phyloP scores from a whole-genome alignment of 2,113 vertebrate genomes.

The Siphamia tubifer region DNA sequence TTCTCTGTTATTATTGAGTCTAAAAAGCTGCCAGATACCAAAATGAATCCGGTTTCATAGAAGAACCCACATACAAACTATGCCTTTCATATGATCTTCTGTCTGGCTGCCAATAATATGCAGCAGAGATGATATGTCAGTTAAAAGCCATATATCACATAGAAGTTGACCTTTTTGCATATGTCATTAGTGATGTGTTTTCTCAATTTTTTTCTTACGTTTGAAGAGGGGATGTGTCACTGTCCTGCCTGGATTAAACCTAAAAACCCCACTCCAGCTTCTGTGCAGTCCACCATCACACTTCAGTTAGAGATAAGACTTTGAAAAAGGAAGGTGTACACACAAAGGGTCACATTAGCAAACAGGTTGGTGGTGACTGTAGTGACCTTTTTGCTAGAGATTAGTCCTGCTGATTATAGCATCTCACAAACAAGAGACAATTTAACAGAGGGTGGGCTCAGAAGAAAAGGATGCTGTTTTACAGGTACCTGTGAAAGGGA shows the following conservation, averaged over 20 bases:
- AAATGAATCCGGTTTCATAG: no score
- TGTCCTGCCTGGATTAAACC: neutral
- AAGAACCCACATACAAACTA: no score
- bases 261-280: neutral
- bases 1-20: no score
- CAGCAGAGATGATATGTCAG: no score
- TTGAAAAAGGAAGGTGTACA: slow-evolving; percentile 2
- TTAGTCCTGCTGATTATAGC: slow-evolving; percentile 5
- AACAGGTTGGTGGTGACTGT: slow-evolving; percentile 20
- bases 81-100: no score
- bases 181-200: no score
- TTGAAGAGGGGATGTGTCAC: neutral
- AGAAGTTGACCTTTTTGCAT: no score
- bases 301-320: slow-evolving; percentile 1
- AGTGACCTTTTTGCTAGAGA: slow-evolving; percentile 34
- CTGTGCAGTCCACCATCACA: neutral
- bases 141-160: no score
- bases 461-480: neutral
- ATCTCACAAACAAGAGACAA: slow-evolving; percentile 23
- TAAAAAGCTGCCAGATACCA: no score
- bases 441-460: neutral
- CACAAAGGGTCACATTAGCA: slow-evolving; percentile 9
- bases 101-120: no score
- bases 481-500: neutral
- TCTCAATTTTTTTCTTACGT: neutral